Conservation (phyloP, 2,888 invertebrate species). For the Polia nebulosa region DNA sequence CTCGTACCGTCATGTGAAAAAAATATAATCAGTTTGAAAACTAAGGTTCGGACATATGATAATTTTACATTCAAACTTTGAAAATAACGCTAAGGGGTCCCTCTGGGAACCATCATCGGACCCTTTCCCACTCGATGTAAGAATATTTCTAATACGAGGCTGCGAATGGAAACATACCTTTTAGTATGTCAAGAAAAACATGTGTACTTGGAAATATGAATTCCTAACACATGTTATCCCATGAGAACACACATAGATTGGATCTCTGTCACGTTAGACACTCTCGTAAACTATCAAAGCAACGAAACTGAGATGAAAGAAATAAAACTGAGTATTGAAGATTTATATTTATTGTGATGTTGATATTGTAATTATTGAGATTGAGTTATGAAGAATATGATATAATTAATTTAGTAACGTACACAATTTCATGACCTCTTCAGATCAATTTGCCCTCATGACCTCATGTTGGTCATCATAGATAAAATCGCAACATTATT, state of each 20-base stretch:
- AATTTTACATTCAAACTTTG: background rate
- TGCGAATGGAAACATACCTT: constrained; percentile 21
- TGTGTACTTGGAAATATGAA: constrained; percentile 38
- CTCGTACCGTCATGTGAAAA: background rate
- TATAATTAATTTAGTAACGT: constrained; percentile 20
- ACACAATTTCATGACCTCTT: constrained; percentile 20
- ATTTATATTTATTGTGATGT: background rate
- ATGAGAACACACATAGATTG: constrained; percentile 51
- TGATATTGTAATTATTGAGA: background rate
- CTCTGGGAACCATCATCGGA: constrained; percentile 21
- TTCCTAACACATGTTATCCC: constrained; percentile 30
- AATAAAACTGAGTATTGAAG: background rate
- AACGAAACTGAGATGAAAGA: constrained; percentile 11
- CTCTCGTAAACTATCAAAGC: constrained; percentile 43
- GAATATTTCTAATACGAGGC: background rate
- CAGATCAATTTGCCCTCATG: constrained; percentile 17
- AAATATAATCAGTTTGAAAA: background rate
- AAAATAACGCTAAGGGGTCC: background rate
- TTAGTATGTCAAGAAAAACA: constrained; percentile 34
- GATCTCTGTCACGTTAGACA: constrained; percentile 50
- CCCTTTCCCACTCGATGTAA: constrained; percentile 13
- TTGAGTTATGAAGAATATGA: constrained; percentile 26
- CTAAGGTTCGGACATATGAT: background rate
- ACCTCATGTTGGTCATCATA: constrained; percentile 19
- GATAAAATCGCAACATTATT: constrained; percentile 43